Conservation (phyloP, 2,797 vertebrate genomes). For the Hippopotamyrus pictus region DNA sequence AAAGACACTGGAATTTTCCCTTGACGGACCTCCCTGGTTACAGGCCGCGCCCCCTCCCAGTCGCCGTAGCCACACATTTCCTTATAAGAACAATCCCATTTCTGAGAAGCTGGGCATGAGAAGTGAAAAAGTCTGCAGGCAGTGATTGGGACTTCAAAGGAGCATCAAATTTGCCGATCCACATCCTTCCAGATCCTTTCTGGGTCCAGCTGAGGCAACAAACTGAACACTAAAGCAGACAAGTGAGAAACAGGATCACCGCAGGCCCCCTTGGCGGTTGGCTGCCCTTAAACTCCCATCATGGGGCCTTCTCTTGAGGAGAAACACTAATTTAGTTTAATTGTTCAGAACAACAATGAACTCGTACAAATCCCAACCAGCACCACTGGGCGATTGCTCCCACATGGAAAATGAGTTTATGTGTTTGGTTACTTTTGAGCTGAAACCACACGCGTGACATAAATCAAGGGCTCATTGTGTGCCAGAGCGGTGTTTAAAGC, state of each 20-base stretch:
- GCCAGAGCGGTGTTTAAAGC: conserved; percentile 5
- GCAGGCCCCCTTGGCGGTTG: neutral
- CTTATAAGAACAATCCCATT: neutral
- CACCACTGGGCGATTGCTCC: conserved; percentile 23
- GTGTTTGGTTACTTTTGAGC: conserved; percentile 25
- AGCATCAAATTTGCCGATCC: neutral
- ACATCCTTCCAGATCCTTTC: neutral
- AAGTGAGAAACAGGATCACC: neutral
- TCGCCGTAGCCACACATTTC: neutral
- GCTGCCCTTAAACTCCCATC: neutral
- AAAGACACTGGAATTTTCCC: neutral
- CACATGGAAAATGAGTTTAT: conserved; percentile 27
- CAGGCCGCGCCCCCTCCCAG: neutral
- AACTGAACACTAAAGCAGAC: neutral
- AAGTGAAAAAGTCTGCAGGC: neutral
- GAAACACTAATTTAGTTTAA: conserved; percentile 13
- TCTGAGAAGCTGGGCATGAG: conserved; percentile 2
- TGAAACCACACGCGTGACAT: conserved; percentile 23
- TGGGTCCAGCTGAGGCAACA: neutral
- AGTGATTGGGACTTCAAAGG: neutral
- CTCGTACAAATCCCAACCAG: neutral
- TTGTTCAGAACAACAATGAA: conserved; percentile 13
- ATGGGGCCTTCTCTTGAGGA: conserved; percentile 13
- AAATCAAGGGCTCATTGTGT: conserved; percentile 17
- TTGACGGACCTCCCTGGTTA: neutral